Base-by-base conservation (phyloP, 1,140 invertebrate species). In the Heterodera schachtii region DNA sequence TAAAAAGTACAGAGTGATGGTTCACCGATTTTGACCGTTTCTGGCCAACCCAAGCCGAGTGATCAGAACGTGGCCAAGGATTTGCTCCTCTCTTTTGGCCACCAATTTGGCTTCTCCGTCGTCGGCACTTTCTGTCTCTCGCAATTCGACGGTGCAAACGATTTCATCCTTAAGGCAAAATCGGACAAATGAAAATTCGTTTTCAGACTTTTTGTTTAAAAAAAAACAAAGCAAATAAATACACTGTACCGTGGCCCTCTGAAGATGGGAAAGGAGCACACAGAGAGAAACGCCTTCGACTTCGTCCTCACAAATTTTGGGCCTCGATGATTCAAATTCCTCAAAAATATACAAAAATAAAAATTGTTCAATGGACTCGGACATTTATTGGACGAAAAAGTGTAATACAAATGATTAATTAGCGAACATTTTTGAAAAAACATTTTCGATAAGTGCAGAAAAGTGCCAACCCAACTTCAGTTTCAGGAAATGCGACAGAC, bases 261-360 rank as follows among this genome's bases (percentile, higher is more conserved):
- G 87, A 60, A 88, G 75, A 79, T 89, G 83, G 0, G 87, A 88
- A 9, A 88, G 70, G 70, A 88, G 31, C 41, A 84, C 73, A 49
- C 82, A 89, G 31, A 89, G 60, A 3, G 87, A 90, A 66, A 90
- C 82, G 5, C 87, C 87, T 75, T 88, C 89, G 47, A 82, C 84
- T 41, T 90, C 89, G 73, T 88, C 87, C 66, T 69, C 71, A 71
- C 83, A 86, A 47, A 90, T 76, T 57, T 83, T 85, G 6, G 81
- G 82, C 66, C 74, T 80, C 21, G 84, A 80, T 16, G 80, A 81
- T 47, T 88, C 81, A 44, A 88, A 81, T 41, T 84, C 82, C 70
- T 77, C 16, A 52, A 79, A 44, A 43, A 16, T n/a, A 60, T 41
- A 31, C 1, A 31, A 31, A 31, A 31, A 31, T 0, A 31, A 31